Base-by-base conservation (phyloP, 2,113 vertebrate genomes). In the Shinisaurus crocodilurus region DNA sequence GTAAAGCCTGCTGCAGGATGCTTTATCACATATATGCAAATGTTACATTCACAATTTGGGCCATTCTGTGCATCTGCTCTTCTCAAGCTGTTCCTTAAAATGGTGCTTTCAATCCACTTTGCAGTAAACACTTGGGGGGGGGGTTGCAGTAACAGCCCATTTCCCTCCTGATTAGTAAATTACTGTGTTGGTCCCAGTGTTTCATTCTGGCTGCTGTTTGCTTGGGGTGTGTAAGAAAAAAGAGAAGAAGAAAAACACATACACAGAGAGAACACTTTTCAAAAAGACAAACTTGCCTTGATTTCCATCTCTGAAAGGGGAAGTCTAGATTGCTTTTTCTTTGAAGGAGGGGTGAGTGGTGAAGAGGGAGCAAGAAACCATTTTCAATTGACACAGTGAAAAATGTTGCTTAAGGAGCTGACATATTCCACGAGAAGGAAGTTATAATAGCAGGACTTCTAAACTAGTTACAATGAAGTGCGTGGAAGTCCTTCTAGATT, bases 331-430 rank as follows among this genome's bases (percentile, higher is more conserved):
- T 92, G 93, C 86, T 94, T 92, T 70, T 92, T 34, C n/a, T 32
- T 60, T 43, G 16, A 18, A 70, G 48, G n/a, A 18, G 20, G 45
- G 9, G 85, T 12, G 5, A 40, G 23, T 43, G 40, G 27, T 40
- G 90, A 92, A 94, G 54, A 91, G 88, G 29, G 74, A 63, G 40
- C 13, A 57, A 72, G 65, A 72, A 74, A 48, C 48, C 48, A 89
- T 93, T 96, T 96, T 93, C 90, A 94, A 93, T 92, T 96, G 96
- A 96, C 96, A 96, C 90, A 94, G 94, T 95, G 94, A 96, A 95
- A 95, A 96, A 96, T 95, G 93, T 94, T 92, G 70, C 91, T 92
- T 85, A 94, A n/a, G 93, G 69, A 0, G 82, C 90, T 94, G 95
- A 93, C 91, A 91, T 92, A 94, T 81, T 93, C 57, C 60, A 25